phyloP scores from a whole-genome alignment of 2,888 invertebrate species.

The Idaea dimidiata region DNA sequence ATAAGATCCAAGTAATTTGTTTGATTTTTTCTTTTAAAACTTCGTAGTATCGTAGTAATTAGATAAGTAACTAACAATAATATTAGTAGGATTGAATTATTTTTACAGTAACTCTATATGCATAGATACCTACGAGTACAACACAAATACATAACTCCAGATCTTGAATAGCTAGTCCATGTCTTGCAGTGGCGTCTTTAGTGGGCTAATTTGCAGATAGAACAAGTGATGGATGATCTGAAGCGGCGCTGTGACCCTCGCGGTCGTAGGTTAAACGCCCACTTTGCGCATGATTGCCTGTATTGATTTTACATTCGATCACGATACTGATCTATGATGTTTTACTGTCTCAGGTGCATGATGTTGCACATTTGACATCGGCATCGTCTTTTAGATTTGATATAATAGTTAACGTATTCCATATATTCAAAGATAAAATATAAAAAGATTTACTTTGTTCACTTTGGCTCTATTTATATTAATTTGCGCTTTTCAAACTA shows the following conservation, averaged over 20 bases:
- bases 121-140: not conserved
- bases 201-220: slow-evolving; percentile 72
- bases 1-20: too few relatives aligned
- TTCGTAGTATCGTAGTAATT: too few relatives aligned
- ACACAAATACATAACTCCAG: not conserved
- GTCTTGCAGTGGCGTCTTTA: slow-evolving; percentile 57
- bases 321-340: slow-evolving; percentile 46
- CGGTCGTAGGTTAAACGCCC: slow-evolving; percentile 74
- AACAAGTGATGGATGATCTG: slow-evolving; percentile 69
- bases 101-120: too few relatives aligned
- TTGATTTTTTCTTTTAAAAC: too few relatives aligned
- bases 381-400: not conserved
- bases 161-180: slow-evolving; percentile 41
- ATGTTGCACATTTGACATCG: slow-evolving; percentile 5
- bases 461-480: too few relatives aligned
- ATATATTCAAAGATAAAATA: too few relatives aligned
- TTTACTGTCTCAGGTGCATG: slow-evolving; percentile 9
- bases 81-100: too few relatives aligned
- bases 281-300: slow-evolving; percentile 73
- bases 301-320: slow-evolving; percentile 75
- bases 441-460: too few relatives aligned
- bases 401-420: slow-evolving; percentile 31
- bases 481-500: too few relatives aligned
- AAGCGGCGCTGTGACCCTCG: slow-evolving; percentile 61
- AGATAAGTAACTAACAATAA: too few relatives aligned